A percentile compares a stretch with the other conserved stretches of the same genome.
Conservation (phyloP, 2,888 invertebrate species). For the Ochropleura plecta region DNA sequence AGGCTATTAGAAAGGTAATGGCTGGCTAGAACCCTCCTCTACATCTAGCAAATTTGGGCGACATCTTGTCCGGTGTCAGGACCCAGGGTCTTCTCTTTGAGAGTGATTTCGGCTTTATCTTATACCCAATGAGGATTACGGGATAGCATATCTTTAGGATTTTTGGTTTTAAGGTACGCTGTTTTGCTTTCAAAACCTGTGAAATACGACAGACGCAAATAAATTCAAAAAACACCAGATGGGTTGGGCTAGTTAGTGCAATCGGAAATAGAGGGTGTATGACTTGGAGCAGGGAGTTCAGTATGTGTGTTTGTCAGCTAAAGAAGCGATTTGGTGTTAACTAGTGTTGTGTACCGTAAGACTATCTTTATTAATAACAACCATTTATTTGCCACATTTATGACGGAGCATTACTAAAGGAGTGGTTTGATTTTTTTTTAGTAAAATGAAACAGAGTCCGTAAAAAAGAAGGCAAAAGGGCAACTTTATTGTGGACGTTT, state of each 20-base stretch:
- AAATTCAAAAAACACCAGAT: background rate
- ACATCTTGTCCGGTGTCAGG: background rate
- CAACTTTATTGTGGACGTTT: too few species aligned
- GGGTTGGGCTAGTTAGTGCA: background rate
- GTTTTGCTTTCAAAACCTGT: background rate
- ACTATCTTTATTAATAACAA: background rate
- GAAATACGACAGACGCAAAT: background rate
- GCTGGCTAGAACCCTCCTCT: background rate
- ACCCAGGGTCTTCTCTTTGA: background rate
- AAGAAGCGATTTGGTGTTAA: background rate
- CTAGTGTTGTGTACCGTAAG: background rate
- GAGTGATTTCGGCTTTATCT: background rate
- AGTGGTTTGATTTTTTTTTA: too few species aligned
- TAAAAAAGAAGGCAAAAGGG: too few species aligned
- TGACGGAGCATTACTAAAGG: too few species aligned
- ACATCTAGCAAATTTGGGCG: background rate
- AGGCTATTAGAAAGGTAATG: background rate
- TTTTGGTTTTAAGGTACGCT: background rate
- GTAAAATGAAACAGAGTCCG: background rate
- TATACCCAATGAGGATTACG: background rate
- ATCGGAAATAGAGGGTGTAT: background rate
- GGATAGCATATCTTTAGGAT: background rate
- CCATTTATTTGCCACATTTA: too few species aligned
- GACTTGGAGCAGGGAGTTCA: background rate
- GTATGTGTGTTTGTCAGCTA: background rate